Base-by-base conservation (phyloP, 2,797 vertebrate species). In the Capromys pilorides region DNA sequence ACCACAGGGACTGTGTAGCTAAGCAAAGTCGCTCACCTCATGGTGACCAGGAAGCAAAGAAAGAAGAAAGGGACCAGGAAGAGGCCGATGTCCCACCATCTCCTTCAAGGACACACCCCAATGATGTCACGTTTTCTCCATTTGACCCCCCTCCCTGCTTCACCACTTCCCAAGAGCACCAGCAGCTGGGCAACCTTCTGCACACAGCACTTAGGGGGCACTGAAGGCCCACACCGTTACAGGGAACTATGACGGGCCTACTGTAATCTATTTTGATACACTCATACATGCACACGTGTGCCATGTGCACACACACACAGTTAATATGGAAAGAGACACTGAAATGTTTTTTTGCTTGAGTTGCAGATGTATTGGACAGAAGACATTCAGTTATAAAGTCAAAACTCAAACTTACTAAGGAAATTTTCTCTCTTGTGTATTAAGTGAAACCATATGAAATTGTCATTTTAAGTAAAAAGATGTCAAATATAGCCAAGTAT, bases 331-430 rank as follows among this genome's bases (percentile, higher is more conserved):
- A 94, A 36, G 26, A 54, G 62, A 49, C 11, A 22, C 6, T 21
- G 6, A 57, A 80, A 69, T 57, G 67, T 69, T 24, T 69, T 83
- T 83, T 79, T 80, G 41, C 94, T 59, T 77, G 54, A 31, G 21
- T 49, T 64, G 81, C 36, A 39, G 57, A 33, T 54, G 2, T 86
- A 69, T 19, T 39, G 26, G 26, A 45, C 5, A 59, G 39, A 21
- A 80, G 10, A 49, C 14, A 90, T 67, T 33, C 39, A 64, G 22
- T 3, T 86, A 4, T 6, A 83, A 83, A n/a, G 28, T 24, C 71
- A 80, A 94, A 88, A 86, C 33, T 80, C 36, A 78, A 93, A 93
- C 57, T 88, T 59, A 36, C 14, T 86, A 92, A 94, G 26, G 28
- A n/a, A n/a, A 82, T 54, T 84, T 93, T 0, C 64, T n/a, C 19